Base-by-base conservation (phyloP, 2,888 invertebrate species). In the Oxycera nigricornis region DNA sequence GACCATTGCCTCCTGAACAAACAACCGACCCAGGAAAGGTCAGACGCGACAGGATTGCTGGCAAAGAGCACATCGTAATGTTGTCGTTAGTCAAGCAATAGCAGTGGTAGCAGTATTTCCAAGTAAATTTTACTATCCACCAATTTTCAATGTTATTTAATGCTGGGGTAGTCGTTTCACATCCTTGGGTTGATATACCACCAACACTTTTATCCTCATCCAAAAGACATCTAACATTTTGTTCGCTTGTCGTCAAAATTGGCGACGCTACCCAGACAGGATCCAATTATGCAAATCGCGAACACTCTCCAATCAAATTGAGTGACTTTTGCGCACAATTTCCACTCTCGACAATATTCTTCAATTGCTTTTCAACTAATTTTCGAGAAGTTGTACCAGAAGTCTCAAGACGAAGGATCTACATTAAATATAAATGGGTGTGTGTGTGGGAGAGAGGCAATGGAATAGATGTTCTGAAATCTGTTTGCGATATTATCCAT, bases 241-340 rank as follows among this genome's bases (percentile, higher is more conserved):
- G 31, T 61, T n/a, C n/a, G n/a, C n/a, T n/a, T n/a, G n/a, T n/a
- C n/a, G n/a, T n/a, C n/a, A n/a, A n/a, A n/a, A n/a, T n/a, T n/a
- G n/a, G n/a, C n/a, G n/a, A n/a, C 61, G 31, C 35, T 39, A 39
- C 39, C 39, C 41, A 65, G 65, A 65, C 65, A 39, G 65, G 65
- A 65, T 65, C 65, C 65, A 65, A 65, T 65, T 65, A 65, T 65
- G 65, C 65, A 65, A 65, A 65, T 65, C 65, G 65, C 65, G 65
- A 30, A 65, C 65, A 41, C 65, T 62, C 62, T 65, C 65, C 65
- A 65, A 65, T 65, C 65, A 65, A 65, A 65, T 65, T 65, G 65
- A 65, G 65, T 65, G 65, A 65, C 65, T 65, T 65, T 65, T 65
- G 65, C 65, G 65, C 65, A 41, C 65, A 65, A 65, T 41, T 65